Percentiles rank a stretch among this genome's conserved stretches.
phyloP scores from a whole-genome alignment of 1,140 invertebrate genomes.

The Zaprionus nigranus region DNA sequence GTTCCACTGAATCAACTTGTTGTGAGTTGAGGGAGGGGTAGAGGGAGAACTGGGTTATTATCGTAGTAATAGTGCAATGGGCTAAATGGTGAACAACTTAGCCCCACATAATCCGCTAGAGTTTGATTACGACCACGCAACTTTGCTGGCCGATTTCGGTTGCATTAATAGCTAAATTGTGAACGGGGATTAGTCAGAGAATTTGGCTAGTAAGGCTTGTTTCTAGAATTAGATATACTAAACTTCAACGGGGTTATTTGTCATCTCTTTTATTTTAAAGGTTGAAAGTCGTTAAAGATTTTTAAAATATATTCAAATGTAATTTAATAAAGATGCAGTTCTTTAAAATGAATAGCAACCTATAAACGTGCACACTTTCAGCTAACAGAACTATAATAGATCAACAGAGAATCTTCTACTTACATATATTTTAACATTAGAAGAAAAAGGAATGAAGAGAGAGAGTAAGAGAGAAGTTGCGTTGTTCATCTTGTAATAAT shows the following conservation, averaged over 20 bases:
- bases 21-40: not conserved
- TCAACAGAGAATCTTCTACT: too few species aligned
- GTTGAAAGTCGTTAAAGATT: not conserved
- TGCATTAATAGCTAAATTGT: not conserved
- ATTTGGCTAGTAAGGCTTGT: not conserved
- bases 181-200: not conserved
- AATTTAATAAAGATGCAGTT: too few species aligned
- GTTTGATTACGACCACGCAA: not conserved
- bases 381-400: too few species aligned
- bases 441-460: too few species aligned
- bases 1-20: slow-evolving; percentile 1
- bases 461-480: too few species aligned
- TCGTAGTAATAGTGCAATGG: not conserved
- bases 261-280: too few species aligned
- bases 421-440: too few species aligned
- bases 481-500: too few species aligned
- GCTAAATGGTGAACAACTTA: not conserved
- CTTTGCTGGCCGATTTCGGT: not conserved
- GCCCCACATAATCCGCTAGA: not conserved
- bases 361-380: too few species aligned
- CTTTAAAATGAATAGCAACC: too few species aligned
- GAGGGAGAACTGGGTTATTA: not conserved
- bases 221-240: not conserved
- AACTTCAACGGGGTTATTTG: too few species aligned
- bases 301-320: not conserved